Evolutionary conservation across 2,113 vertebrate genomes (phyloP).

Genomic region (Chionomys nivalis): DNA sequence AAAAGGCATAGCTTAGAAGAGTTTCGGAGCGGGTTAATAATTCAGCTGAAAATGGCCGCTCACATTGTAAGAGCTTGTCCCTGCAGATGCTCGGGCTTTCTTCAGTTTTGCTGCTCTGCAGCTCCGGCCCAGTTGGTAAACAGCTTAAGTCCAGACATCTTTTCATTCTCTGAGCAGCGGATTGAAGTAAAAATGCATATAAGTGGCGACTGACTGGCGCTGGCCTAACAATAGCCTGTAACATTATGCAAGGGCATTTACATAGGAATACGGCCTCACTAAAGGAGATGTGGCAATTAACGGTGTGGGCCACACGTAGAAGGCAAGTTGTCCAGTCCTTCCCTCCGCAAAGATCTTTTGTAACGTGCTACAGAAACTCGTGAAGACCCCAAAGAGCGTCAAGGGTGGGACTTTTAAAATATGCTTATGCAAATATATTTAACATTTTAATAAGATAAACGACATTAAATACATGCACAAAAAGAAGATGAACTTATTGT

Average conservation of each 20-base stretch:
- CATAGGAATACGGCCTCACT: constrained; percentile 90
- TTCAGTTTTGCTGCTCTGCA: constrained; percentile 87
- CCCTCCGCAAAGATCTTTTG: constrained; percentile 87
- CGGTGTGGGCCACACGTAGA: constrained; percentile 88
- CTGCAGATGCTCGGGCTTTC: constrained; percentile 87
- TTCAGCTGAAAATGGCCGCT: constrained; percentile 89
- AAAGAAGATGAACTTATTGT: constrained; percentile 6
- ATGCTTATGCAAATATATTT: background rate
- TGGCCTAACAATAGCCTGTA: constrained; percentile 88
- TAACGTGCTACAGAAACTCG: constrained; percentile 88
- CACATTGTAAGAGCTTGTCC: constrained; percentile 84
- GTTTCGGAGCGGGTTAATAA: constrained; percentile 90
- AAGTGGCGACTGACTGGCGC: constrained; percentile 90
- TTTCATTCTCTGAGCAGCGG: constrained; percentile 87
- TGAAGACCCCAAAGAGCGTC: constrained; percentile 85
- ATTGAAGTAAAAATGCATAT: constrained; percentile 89
- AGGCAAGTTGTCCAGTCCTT: constrained; percentile 87
- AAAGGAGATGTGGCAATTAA: constrained; percentile 88
- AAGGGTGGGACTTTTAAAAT: constrained; percentile 75
- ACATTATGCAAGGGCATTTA: constrained; percentile 93
- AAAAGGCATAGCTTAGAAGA: constrained; percentile 88
- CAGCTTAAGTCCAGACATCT: constrained; percentile 91
- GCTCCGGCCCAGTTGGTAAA: constrained; percentile 90
- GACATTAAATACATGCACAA: constrained; percentile 56
- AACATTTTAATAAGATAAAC: constrained; percentile 72